Percentiles rank a stretch among this genome's conserved stretches.
Evolutionary conservation across 2,797 vertebrate genomes (phyloP).

Genomic region (Sandelia bainsii): DNA sequence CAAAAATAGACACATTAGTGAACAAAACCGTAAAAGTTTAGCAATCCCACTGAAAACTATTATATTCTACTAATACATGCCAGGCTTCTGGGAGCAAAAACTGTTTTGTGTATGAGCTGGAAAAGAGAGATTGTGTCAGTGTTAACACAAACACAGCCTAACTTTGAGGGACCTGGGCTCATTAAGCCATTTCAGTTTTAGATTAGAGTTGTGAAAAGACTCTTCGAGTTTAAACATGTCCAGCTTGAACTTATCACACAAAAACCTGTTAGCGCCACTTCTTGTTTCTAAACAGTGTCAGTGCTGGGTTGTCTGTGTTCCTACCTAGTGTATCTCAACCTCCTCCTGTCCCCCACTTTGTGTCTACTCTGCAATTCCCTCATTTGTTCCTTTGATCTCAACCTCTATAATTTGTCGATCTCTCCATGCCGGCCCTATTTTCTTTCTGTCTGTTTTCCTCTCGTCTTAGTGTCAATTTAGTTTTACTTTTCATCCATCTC

Average conservation of each 20-base stretch:
- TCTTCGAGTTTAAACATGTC: slow-evolving; percentile 65
- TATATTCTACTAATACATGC: slow-evolving; percentile 17
- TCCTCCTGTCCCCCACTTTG: slow-evolving; percentile 27
- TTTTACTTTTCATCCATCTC: slow-evolving; percentile 35
- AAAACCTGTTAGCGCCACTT: slow-evolving; percentile 75
- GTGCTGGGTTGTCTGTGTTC: slow-evolving; percentile 36
- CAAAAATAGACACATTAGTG: slow-evolving; percentile 34
- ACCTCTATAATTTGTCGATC: slow-evolving; percentile 33
- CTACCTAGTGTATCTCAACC: slow-evolving; percentile 35
- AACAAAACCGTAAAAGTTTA: slow-evolving; percentile 35
- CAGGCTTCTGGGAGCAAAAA: slow-evolving; percentile 23
- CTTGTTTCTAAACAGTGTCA: slow-evolving; percentile 79
- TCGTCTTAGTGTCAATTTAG: slow-evolving; percentile 27
- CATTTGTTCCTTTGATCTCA: slow-evolving; percentile 39
- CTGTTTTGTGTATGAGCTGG: slow-evolving; percentile 52
- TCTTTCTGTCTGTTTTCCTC: slow-evolving; percentile 30
- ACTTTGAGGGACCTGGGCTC: slow-evolving; percentile 56
- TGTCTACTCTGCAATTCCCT: slow-evolving; percentile 26
- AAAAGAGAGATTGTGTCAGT: slow-evolving; percentile 54
- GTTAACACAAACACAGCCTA: slow-evolving; percentile 62
- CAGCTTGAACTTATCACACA: slow-evolving; percentile 68
- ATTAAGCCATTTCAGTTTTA: slow-evolving; percentile 55
- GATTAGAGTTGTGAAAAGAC: slow-evolving; percentile 73
- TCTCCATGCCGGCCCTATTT: slow-evolving; percentile 31
- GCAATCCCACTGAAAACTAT: slow-evolving; percentile 45